Conservation (phyloP, 2,888 invertebrate species). For the Cremastinae sp. region DNA sequence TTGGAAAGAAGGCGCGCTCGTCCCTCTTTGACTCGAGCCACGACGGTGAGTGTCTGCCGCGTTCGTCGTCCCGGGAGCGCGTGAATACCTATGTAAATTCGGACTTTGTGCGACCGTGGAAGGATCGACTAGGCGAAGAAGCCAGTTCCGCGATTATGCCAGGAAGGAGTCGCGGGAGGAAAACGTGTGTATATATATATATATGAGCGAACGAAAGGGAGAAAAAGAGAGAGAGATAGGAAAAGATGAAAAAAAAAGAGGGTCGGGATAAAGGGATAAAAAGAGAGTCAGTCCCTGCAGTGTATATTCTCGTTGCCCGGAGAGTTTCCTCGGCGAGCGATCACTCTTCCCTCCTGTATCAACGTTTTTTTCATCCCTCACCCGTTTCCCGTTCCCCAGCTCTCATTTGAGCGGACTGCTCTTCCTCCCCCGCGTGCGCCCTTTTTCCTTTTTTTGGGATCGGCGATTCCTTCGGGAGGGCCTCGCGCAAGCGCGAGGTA, state of each 20-base stretch:
- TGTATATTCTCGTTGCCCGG: slow-evolving; percentile 62
- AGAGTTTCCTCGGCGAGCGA: slow-evolving; percentile 47
- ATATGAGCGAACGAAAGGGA: neutral
- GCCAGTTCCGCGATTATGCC: slow-evolving; percentile 50
- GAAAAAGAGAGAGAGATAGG: slow-evolving; percentile 11
- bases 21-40: neutral
- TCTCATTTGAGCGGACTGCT: neutral
- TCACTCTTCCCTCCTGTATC: slow-evolving; percentile 55
- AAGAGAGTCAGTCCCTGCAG: slow-evolving; percentile 44
- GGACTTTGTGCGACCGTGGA: slow-evolving; percentile 22
- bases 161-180: slow-evolving; percentile 13
- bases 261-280: slow-evolving; percentile 48
- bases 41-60: neutral
- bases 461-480: slow-evolving; percentile 52
- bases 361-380: slow-evolving; percentile 17
- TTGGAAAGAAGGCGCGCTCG: too few species aligned
- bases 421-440: too few species aligned
- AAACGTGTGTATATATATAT: too few species aligned
- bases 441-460: slow-evolving; percentile 34
- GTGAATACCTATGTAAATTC: slow-evolving; percentile 59
- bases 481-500: slow-evolving; percentile 38
- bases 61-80: slow-evolving; percentile 45
- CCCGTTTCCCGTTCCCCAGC: neutral
- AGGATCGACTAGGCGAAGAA: slow-evolving; percentile 38
- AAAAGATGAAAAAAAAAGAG: slow-evolving; percentile 22